phyloP scores from a whole-genome alignment of 1,140 invertebrate genomes.

The Leptinotarsa texana region DNA sequence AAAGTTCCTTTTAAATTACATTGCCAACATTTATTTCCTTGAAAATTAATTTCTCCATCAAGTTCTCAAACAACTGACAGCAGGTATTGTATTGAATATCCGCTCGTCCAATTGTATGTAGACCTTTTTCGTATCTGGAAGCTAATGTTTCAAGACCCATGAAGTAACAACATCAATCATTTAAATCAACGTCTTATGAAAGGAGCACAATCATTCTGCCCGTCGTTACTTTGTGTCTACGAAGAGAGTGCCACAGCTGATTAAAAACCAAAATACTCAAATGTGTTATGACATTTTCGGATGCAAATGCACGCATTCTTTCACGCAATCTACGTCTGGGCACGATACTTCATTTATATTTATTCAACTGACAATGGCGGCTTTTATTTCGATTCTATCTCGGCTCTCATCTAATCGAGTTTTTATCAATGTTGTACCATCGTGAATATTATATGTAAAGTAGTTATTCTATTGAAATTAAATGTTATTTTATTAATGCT shows the following conservation, averaged over 20 bases:
- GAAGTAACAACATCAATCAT: conserved; percentile 6
- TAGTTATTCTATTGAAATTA: conserved; percentile 33
- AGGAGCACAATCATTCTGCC: background rate
- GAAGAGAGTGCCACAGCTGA: background rate
- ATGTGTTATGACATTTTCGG: conserved; percentile 24
- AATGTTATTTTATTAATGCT: conserved; percentile 31
- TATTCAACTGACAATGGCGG: conserved; percentile 25
- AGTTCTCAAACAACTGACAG: too few species aligned
- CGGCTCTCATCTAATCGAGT: conserved; percentile 27
- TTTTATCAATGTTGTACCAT: conserved; percentile 30
- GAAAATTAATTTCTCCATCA: too few species aligned
- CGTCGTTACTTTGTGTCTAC: background rate
- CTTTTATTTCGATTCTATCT: conserved; percentile 28
- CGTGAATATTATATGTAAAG: conserved; percentile 32
- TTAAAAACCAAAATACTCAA: conserved; percentile 8
- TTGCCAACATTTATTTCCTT: too few species aligned
- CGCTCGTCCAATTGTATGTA: background rate
- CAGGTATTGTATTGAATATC: too few species aligned
- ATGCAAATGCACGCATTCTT: conserved; percentile 27
- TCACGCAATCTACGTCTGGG: conserved; percentile 18
- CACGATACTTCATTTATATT: conserved; percentile 13
- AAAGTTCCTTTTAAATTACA: too few species aligned
- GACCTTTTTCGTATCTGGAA: conserved; percentile 1
- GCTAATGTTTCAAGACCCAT: background rate
- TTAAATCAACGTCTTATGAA: background rate